These are phyloP conservation scores for Philotrypesis tridentata DNA, from an alignment of 1,140 invertebrate genomes.

Conservation along the genomic window DNA sequence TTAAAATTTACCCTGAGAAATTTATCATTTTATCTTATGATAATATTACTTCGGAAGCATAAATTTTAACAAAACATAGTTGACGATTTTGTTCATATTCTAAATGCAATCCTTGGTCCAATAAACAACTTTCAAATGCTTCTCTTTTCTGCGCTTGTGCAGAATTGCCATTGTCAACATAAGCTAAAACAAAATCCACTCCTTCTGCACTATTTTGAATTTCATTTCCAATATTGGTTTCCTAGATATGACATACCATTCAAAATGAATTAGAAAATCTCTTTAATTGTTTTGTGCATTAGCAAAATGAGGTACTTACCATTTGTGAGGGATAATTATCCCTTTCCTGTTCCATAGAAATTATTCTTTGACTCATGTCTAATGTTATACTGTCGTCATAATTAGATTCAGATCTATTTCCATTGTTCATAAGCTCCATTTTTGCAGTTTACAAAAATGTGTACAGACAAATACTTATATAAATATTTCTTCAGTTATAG, in stretches of 20 bases:
- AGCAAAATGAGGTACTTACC: constrained; percentile 16
- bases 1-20: neutral
- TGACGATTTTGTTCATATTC: constrained; percentile 77
- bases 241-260: neutral
- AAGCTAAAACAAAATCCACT: constrained; percentile 82
- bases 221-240: constrained; percentile 46
- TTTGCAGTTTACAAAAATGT: constrained; percentile 21
- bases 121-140: constrained; percentile 77
- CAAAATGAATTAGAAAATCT: neutral
- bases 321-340: constrained; percentile 23
- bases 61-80: constrained; percentile 82
- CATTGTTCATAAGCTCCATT: constrained; percentile 23
- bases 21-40: neutral
- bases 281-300: neutral
- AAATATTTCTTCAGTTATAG: neutral
- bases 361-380: constrained; percentile 42
- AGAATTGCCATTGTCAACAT: constrained; percentile 73
- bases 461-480: neutral
- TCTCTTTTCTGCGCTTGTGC: constrained; percentile 68
- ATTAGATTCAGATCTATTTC: constrained; percentile 1
- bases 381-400: constrained; percentile 38
- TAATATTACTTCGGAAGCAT: constrained; percentile 78
- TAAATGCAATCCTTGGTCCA: constrained; percentile 77
- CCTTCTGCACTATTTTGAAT: constrained; percentile 56
- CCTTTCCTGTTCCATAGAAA: constrained; percentile 38